Base-by-base conservation (phyloP, 2,113 vertebrate species). In the Pelmatolapia mariae region DNA sequence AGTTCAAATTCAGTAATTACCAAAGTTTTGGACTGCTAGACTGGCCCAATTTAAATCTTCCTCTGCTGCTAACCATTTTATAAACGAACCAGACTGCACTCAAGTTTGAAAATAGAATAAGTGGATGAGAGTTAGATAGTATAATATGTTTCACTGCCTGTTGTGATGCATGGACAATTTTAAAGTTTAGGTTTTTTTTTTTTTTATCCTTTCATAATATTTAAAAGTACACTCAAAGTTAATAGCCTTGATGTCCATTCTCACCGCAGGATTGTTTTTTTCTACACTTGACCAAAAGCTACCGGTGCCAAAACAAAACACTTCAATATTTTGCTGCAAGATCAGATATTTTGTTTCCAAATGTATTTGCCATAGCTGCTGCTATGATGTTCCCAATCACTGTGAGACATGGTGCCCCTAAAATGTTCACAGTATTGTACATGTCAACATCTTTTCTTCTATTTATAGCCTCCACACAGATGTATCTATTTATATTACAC, bases 1-100 rank as follows among this genome's bases (percentile, higher is more conserved):
- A 47, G 19, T 68, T 78, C 36, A 85, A 80, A 85, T 81, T 73
- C 61, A 83, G 43, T 83, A 40, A 85, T 83, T 80, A 79, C 47
- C 43, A 86, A 71, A 45, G 81, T 79, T 68, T 82, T 26, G 50
- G 50, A 50, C 66, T 53, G 26, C 45, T 18, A 50, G 29, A 5
- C 29, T 4, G 38, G 68, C 59, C 36, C 10, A 6, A 59, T 82
- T 86, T 24, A 79, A 83, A 85, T 57, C 71, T 50, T 13, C 40
- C 15, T 29, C 80, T 86, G 45, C 26, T 66, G 53, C 63, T 63
- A 29, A 56, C 36, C 59, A 36, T 61, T 83, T 79, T 10, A 59
- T 18, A 84, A 81, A 63, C 31, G 63, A 3, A 43, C 19, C 50
- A 29, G 22, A 52, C 54, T 40, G 53, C 22, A 63, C 10, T 24